Conservation (phyloP, 2,797 vertebrate species). For the Rhinogobio ventralis region DNA sequence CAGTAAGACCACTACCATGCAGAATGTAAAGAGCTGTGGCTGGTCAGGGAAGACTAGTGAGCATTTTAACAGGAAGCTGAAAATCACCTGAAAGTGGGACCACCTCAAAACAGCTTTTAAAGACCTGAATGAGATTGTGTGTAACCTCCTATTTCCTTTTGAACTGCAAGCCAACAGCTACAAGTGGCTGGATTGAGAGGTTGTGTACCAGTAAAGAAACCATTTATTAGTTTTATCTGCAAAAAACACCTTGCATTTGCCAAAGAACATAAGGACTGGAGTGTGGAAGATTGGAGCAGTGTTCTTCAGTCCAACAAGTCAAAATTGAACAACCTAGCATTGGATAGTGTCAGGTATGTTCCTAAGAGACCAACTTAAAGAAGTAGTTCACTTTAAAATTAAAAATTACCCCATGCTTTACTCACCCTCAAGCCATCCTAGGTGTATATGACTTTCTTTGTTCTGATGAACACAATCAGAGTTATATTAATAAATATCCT, state of each 20-base stretch:
- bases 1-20: background rate
- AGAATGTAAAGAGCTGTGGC: background rate
- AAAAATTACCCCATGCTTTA: too few species aligned
- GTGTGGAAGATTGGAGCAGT: background rate
- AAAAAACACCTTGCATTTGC: background rate
- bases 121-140: background rate
- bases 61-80: background rate
- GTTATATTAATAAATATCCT: too few species aligned
- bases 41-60: background rate
- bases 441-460: too few species aligned
- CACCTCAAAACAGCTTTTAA: background rate
- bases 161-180: background rate
- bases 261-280: background rate
- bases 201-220: background rate
- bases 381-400: too few species aligned
- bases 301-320: background rate
- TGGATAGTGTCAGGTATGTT: background rate
- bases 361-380: background rate
- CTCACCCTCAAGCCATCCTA: too few species aligned
- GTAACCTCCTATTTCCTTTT: background rate
- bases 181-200: background rate
- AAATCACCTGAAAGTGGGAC: background rate
- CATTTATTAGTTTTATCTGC: background rate
- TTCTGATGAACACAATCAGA: too few species aligned
- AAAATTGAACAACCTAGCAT: background rate